These are phyloP conservation scores for Vanessa tameamea DNA, from an alignment of 1,140 invertebrate genomes.

Conservation along the genomic window DNA sequence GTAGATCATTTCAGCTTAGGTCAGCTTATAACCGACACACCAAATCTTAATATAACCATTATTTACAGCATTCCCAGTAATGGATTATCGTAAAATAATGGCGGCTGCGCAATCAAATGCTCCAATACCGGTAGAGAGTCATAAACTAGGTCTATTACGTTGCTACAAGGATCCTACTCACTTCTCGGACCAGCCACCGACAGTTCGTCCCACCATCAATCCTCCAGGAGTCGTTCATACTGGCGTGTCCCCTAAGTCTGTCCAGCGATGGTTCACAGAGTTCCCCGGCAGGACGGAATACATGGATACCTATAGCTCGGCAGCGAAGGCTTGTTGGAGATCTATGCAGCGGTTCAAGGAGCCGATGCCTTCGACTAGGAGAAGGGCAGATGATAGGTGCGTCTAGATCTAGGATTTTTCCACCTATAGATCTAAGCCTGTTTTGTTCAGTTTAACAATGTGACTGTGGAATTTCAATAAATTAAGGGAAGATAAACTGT, in stretches of 20 bases:
- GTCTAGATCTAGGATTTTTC: constrained; percentile 41
- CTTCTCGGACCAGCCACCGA: constrained; percentile 61
- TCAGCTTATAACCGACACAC: no score
- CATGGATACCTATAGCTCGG: constrained; percentile 81
- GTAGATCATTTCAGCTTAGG: no score
- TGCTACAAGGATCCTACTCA: constrained; percentile 72
- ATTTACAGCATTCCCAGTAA: constrained; percentile 60
- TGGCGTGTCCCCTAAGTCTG: constrained; percentile 63
- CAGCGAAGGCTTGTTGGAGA: constrained; percentile 81
- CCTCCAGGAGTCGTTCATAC: constrained; percentile 61
- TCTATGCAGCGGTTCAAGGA: constrained; percentile 82
- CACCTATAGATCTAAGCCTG: not conserved
- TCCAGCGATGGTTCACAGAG: constrained; percentile 77
- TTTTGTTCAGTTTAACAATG: not conserved
- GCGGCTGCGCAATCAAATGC: constrained; percentile 65
- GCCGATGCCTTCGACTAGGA: constrained; percentile 81
- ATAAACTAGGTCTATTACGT: constrained; percentile 59
- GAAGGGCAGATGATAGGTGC: constrained; percentile 78
- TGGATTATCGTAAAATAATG: constrained; percentile 65
- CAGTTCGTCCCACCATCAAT: constrained; percentile 61
- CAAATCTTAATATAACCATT: not conserved
- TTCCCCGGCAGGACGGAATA: constrained; percentile 82
- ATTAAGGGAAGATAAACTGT: constrained; percentile 57
- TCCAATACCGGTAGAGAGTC: constrained; percentile 65
- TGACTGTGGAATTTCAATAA: constrained; percentile 34